phyloP scores from a whole-genome alignment of 2,113 vertebrate species.

The Pelodiscus sinensis region DNA sequence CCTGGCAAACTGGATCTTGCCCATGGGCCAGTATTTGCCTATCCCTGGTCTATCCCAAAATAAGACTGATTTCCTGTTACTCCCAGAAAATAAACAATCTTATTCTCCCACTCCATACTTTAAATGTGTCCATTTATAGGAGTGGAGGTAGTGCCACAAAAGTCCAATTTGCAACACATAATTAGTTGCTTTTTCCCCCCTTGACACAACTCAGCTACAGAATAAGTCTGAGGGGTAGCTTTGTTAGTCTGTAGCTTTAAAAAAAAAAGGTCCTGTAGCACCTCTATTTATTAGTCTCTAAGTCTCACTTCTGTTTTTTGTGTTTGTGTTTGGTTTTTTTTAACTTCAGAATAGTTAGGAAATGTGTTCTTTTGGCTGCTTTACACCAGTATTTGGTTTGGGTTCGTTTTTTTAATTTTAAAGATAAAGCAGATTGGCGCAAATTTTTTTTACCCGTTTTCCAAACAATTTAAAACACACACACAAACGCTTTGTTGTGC shows the following conservation, averaged over 20 bases:
- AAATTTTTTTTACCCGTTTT: too few relatives aligned
- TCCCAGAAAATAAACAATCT: neutral
- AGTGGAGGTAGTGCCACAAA: neutral
- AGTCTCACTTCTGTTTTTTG: too few relatives aligned
- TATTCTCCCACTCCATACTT: neutral
- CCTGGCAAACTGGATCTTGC: too few relatives aligned
- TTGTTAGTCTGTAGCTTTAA: too few relatives aligned
- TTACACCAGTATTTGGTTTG: accelerated
- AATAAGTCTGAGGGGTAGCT: too few relatives aligned
- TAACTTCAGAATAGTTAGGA: accelerated
- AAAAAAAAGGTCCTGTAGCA: too few relatives aligned
- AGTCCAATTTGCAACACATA: neutral
- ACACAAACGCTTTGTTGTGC: neutral
- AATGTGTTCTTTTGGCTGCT: neutral
- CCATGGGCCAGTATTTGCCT: too few relatives aligned
- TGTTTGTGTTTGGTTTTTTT: too few relatives aligned
- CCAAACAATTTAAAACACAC: neutral
- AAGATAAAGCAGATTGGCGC: neutral
- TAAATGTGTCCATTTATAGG: neutral
- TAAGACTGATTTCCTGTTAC: neutral
- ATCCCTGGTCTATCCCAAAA: neutral
- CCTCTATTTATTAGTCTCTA: too few relatives aligned
- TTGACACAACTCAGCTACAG: neutral
- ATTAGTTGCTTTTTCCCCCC: neutral
- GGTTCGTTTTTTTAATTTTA: neutral